Evolutionary conservation across 2,113 vertebrate genomes (phyloP).

Genomic region (Eptesicus fuscus): DNA sequence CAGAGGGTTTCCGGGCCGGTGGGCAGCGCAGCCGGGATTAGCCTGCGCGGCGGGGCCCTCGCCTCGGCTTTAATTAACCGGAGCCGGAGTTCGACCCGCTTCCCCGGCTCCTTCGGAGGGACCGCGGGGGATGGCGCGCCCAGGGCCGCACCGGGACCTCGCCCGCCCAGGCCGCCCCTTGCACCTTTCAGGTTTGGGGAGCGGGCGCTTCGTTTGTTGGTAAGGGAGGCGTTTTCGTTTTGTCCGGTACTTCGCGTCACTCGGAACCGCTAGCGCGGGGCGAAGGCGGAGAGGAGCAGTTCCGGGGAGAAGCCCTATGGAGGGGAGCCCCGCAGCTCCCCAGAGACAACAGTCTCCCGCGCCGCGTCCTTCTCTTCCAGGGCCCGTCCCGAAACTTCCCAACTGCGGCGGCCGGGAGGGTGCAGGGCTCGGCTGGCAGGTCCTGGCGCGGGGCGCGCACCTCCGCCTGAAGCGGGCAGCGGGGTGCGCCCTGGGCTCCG

Average conservation of each 20-base stretch:
- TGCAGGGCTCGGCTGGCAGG: neutral
- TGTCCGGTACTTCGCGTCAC: neutral
- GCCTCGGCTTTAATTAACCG: slow-evolving; percentile 61
- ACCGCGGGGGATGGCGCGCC: neutral
- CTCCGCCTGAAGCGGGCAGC: neutral
- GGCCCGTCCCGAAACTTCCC: neutral
- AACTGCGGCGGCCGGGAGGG: neutral
- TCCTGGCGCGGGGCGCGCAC: accelerated
- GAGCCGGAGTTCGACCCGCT: neutral
- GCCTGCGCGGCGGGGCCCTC: slow-evolving; percentile 41
- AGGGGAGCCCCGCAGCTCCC: neutral
- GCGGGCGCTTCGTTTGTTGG: neutral
- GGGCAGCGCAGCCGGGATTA: slow-evolving; percentile 64
- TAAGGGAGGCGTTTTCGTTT: slow-evolving; percentile 16
- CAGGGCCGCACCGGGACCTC: neutral
- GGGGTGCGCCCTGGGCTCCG: neutral
- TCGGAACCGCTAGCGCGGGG: neutral
- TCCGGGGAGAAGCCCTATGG: neutral
- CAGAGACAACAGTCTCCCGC: neutral
- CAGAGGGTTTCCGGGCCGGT: slow-evolving; percentile 51
- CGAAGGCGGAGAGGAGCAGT: neutral
- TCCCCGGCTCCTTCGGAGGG: neutral
- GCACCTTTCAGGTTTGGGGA: neutral
- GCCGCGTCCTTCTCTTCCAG: accelerated
- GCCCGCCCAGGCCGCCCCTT: too few relatives aligned